A percentile compares a stretch with the other conserved stretches of the same genome.
Evolutionary conservation across 2,113 vertebrate species (phyloP).

Genomic region (Aphelocoma coerulescens): DNA sequence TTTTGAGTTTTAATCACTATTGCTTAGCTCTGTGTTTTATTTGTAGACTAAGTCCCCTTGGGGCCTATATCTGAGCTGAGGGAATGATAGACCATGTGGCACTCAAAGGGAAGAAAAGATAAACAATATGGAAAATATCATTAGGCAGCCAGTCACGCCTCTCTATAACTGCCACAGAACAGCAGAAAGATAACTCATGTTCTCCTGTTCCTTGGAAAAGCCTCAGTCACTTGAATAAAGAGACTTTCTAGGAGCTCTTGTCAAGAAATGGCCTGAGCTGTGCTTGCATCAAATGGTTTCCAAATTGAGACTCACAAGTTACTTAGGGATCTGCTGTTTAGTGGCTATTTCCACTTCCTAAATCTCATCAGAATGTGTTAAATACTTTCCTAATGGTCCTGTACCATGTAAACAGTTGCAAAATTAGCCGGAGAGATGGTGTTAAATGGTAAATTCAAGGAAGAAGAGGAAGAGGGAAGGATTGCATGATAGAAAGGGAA

Average conservation of each 20-base stretch:
- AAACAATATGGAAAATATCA: constrained; percentile 31
- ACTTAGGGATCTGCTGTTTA: neutral
- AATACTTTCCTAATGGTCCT: neutral
- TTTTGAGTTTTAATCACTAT: neutral
- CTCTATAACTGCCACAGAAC: neutral
- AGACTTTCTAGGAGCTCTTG: neutral
- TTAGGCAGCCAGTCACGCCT: neutral
- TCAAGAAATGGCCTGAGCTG: neutral
- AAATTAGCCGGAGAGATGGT: neutral
- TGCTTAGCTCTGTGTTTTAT: neutral
- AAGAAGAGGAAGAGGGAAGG: neutral
- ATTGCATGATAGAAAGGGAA: neutral
- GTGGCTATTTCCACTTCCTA: neutral
- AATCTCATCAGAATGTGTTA: neutral
- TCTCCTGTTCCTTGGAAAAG: neutral
- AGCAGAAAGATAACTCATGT: neutral
- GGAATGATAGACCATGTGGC: neutral
- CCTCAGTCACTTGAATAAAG: neutral
- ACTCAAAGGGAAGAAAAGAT: constrained; percentile 7
- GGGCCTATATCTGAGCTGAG: neutral
- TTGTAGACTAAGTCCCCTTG: neutral
- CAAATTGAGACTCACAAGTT: neutral
- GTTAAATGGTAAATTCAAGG: neutral
- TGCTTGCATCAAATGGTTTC: neutral
- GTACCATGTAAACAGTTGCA: neutral